Conservation (phyloP, 2,113 vertebrate species). For the Ptilonorhynchus violaceus region DNA sequence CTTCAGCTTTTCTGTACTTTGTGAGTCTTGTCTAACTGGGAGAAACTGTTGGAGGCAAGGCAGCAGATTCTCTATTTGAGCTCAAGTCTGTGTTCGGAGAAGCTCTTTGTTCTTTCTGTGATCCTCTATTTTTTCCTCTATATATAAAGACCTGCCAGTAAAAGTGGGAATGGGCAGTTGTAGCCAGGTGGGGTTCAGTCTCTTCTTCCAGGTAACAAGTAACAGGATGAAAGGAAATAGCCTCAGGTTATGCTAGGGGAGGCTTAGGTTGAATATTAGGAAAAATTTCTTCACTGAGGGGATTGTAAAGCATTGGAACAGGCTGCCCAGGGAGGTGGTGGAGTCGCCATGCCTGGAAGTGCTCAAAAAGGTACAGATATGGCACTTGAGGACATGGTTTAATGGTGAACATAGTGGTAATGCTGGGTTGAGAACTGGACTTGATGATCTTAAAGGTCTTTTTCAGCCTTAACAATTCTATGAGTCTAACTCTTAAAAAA, state of each 20-base stretch:
- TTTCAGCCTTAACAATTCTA: neutral
- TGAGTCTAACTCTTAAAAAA: neutral
- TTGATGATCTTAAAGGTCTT: neutral
- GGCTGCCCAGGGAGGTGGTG: neutral
- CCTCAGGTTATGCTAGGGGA: neutral
- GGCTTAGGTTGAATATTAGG: neutral
- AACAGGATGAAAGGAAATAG: neutral
- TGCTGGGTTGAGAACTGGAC: neutral
- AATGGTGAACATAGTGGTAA: neutral
- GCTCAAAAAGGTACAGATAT: too few relatives aligned
- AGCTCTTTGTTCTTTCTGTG: neutral
- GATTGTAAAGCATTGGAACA: neutral
- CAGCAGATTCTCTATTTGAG: neutral
- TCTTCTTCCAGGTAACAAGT: neutral
- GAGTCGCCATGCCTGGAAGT: neutral
- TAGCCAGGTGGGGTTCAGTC: neutral
- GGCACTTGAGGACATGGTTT: rapidly evolving
- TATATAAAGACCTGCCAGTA: neutral
- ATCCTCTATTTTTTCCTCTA: neutral
- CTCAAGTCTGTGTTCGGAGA: neutral
- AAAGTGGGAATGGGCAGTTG: neutral
- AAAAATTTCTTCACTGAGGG: neutral
- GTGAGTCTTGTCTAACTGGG: neutral
- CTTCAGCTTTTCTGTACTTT: neutral
- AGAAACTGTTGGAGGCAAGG: neutral